Base-by-base conservation (phyloP, 2,888 invertebrate species). In the Tetragonula carbonaria region DNA sequence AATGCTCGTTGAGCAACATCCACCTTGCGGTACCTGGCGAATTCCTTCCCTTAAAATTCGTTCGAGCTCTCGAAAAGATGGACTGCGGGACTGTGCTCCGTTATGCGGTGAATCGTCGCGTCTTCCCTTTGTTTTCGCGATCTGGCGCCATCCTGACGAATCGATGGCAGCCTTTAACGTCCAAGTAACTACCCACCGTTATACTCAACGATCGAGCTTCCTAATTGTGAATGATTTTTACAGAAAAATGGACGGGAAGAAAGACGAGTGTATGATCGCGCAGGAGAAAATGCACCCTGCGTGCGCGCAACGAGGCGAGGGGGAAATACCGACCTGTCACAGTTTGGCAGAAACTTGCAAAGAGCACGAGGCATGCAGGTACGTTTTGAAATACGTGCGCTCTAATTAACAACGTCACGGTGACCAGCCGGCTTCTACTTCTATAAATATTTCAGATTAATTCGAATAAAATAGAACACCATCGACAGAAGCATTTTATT, bases 251-350 rank as follows among this genome's bases (percentile, higher is more conserved):
- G 97, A 97, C 93, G 97, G 97, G 95, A 97, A 97, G 91, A 97
- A 97, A 93, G 98, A 98, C 94, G 97, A 97, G 86, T 98, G 98
- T 95, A 96, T 98, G 96, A 96, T 97, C 91, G 98, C 98, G 85
- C 98, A 98, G 95, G 98, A 98, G 95, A 97, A 97, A 93, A 96
- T 98, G 86, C 98, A 98, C 95, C 98, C 98, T 16, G 96, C 97
- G 68, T 98, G 98, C 94, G 98, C 98, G 74, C 98, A 98, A 95
- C 96, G 98, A 80, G 96, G 97, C 82, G 96, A 97, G 71, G 96
- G 96, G 74, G 96, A 97, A 71, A 96, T 97, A 88, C 98, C 98
- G n/a, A 97, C 97, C 78, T 98, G 98, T 95, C 97, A 98, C 92
- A 96, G 96, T 82, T 96, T 98, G 66, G 98, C 98, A 51, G 97